A percentile compares a stretch with the other conserved stretches of the same genome.
Evolutionary conservation across 2,797 vertebrate genomes (phyloP).

Genomic region (Hoplostethus atlanticus): DNA sequence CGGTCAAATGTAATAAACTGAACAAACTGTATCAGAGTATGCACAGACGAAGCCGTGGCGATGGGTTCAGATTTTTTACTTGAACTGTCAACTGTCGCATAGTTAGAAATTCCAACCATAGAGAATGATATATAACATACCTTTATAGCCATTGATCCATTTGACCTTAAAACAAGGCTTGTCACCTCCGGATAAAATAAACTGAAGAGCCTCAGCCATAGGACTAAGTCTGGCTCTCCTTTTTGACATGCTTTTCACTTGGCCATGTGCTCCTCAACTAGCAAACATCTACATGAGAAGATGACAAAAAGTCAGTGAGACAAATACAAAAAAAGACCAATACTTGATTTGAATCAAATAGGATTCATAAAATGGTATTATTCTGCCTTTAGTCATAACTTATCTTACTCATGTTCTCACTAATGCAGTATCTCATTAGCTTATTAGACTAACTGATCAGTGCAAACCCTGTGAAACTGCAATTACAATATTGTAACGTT

Average conservation of each 20-base stretch:
- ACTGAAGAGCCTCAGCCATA: constrained; percentile 2
- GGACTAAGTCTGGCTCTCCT: constrained; percentile 9
- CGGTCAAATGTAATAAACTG: too few relatives aligned
- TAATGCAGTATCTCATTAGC: too few relatives aligned
- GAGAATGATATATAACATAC: constrained; percentile 5
- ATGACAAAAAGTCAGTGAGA: constrained; percentile 9
- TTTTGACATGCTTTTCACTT: constrained; percentile 12
- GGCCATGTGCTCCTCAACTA: neutral
- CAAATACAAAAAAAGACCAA: neutral
- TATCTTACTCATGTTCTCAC: neutral
- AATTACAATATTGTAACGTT: too few relatives aligned
- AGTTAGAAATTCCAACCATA: neutral
- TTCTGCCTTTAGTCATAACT: constrained; percentile 3
- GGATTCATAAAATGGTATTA: neutral
- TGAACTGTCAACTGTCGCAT: too few relatives aligned
- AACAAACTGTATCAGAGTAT: too few relatives aligned
- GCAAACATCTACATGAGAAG: neutral
- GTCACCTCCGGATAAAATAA: constrained; percentile 6
- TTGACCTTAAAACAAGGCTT: constrained; percentile 6
- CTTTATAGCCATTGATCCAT: constrained; percentile 12
- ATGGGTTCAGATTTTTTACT: too few relatives aligned
- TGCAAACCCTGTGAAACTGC: too few relatives aligned
- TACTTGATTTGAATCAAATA: constrained; percentile 2
- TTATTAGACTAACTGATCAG: too few relatives aligned
- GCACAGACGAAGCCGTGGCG: too few relatives aligned